Evolutionary conservation across 2,888 invertebrate species (phyloP), one percentile per base, ranked within the genome.

Genomic region (Mesodorylaimus sp.): DNA sequence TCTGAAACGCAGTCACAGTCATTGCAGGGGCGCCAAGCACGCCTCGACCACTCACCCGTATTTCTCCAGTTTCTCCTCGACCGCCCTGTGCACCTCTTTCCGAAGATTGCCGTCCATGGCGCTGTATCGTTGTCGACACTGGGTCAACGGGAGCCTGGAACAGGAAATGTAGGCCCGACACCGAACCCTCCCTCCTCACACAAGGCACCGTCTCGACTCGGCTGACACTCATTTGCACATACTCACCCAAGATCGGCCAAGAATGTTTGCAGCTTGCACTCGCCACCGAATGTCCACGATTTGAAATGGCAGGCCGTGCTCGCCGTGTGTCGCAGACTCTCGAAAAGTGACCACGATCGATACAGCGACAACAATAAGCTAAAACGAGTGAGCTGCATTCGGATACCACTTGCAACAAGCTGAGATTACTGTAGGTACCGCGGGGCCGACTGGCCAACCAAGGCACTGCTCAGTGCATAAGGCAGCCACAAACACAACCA

Each of bases 311-410:
- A 83, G 1, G 85, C 81, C 2, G 82, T 75, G 52, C 76, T 75
- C 59, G 80, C 76, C 2, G 89, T 81, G 70, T 84, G 81, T 56
- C 78, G 77, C 56, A 93, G 71, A 59, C 87, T 84, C 32, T 79
- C 79, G 64, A 83, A 80, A 19, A 93, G 76, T 21, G 82, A 81
- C 93, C 93, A 95, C 67, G 84, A 83, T 25, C 89, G 76, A 70
- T 89, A 91, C 49, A 95, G 71, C 1, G 79, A 78, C 56, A 93
- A 71, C 62, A 78, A 77, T 47, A 82, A 7, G 10, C 50, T 50
- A 27, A 27, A 50, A 42, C 5, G 7, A 39, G n/a, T n/a, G n/a
- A n/a, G n/a, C n/a, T n/a, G n/a, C n/a, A n/a, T n/a, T n/a, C n/a
- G n/a, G n/a, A n/a, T n/a, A n/a, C n/a, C n/a, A n/a, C n/a, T n/a